Evolutionary conservation across 2,888 invertebrate species (phyloP).

Genomic region (Morpho achilles): DNA sequence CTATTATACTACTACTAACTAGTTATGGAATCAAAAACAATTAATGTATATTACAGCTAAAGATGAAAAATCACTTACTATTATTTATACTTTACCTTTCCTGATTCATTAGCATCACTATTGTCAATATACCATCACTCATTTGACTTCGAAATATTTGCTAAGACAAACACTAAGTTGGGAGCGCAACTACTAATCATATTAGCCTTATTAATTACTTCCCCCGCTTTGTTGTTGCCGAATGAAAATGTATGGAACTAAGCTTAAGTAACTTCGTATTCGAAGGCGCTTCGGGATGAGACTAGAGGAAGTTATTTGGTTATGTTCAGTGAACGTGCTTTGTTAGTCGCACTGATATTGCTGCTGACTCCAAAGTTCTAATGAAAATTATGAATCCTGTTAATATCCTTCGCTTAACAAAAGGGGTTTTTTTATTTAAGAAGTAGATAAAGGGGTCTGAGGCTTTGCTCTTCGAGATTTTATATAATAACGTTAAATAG

Average conservation of each 20-base stretch:
- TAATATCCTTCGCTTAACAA: too few relatives aligned
- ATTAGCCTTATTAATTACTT: conserved; percentile 72
- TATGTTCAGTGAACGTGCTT: conserved; percentile 9
- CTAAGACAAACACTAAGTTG: conserved; percentile 41
- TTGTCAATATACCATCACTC: conserved; percentile 16
- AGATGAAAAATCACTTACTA: too few relatives aligned
- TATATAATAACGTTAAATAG: too few relatives aligned
- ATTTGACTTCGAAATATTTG: conserved; percentile 31
- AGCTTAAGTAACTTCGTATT: conserved; percentile 22
- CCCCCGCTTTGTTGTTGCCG: conserved; percentile 61
- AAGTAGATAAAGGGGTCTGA: too few relatives aligned
- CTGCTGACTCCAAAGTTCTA: too few relatives aligned
- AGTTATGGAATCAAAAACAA: too few relatives aligned
- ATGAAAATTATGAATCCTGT: too few relatives aligned
- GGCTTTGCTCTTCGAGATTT: too few relatives aligned
- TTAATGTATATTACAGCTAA: too few relatives aligned
- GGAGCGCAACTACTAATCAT: conserved; percentile 69
- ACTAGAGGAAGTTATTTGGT: conserved; percentile 8
- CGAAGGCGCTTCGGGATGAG: conserved; percentile 22
- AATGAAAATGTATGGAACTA: conserved; percentile 65
- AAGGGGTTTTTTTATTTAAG: too few relatives aligned
- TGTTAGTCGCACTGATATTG: conserved; percentile 1
- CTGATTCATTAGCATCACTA: conserved; percentile 12
- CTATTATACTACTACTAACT: too few relatives aligned
- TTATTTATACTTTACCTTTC: not conserved